phyloP scores from a whole-genome alignment of 2,888 invertebrate genomes.

The Conus canariensis region DNA sequence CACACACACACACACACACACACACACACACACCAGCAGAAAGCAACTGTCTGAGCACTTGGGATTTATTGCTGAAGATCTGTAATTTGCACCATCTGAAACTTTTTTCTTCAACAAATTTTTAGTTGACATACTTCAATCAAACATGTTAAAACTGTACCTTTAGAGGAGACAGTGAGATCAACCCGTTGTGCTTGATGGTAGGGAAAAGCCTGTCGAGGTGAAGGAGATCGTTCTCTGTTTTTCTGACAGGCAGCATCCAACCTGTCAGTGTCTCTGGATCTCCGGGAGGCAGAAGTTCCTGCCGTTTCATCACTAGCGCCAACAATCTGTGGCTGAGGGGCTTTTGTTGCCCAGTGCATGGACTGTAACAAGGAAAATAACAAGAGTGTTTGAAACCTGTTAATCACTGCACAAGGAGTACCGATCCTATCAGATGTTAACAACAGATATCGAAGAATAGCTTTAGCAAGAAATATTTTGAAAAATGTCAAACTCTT shows the following conservation, averaged over 20 bases:
- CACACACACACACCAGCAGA: no score
- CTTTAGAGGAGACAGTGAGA: slow-evolving; percentile 15
- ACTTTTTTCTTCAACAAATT: no score
- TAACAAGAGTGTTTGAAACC: neutral
- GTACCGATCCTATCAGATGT: no score
- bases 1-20: no score
- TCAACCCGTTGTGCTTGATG: slow-evolving; percentile 27
- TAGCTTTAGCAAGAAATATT: no score
- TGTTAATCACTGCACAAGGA: no score
- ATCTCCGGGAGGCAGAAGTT: neutral
- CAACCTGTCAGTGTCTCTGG: neutral
- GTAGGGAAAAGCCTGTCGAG: slow-evolving; percentile 13
- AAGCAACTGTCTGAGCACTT: no score
- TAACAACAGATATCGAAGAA: no score
- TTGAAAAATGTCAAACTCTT: no score
- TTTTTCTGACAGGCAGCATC: neutral
- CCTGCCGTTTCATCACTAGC: neutral
- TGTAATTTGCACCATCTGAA: no score
- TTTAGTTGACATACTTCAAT: no score
- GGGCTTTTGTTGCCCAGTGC: slow-evolving; percentile 72
- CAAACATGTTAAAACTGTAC: neutral
- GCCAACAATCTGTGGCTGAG: slow-evolving; percentile 64
- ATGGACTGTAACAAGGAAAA: slow-evolving; percentile 65
- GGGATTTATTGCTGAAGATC: no score
- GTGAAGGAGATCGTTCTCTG: neutral